These are phyloP conservation scores for Aphelenchoides fujianensis DNA, from an alignment of 1,140 invertebrate species.

Conservation along the genomic window DNA sequence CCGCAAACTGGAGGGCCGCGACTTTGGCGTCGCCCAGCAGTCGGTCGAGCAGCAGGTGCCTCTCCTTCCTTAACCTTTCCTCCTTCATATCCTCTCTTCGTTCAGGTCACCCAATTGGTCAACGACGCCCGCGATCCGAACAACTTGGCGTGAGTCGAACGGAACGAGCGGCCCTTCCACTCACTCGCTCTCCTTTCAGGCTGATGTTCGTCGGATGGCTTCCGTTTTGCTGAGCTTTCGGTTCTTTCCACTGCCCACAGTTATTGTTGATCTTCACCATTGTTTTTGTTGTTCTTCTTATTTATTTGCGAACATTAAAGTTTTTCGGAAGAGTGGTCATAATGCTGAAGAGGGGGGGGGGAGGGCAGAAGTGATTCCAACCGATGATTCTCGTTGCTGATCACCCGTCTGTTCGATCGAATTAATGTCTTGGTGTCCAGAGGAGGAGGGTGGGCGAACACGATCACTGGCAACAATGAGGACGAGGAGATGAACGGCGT, in stretches of 20 bases:
- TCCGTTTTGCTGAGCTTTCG: conserved; percentile 24
- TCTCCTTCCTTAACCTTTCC: neutral
- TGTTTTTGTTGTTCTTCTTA: neutral
- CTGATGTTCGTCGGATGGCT: conserved; percentile 31
- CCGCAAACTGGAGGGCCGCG: conserved; percentile 23
- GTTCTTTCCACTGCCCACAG: neutral
- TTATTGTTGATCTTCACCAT: conserved; percentile 6
- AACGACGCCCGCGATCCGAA: conserved; percentile 22
- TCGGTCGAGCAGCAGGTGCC: conserved; percentile 25
- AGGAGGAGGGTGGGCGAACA: neutral
- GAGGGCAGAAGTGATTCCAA: neutral
- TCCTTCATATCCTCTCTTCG: neutral
- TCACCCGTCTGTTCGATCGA: conserved; percentile 1
- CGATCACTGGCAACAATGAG: neutral
- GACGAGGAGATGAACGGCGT: neutral
- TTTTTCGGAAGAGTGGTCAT: neutral
- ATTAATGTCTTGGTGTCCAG: conserved; percentile 12
- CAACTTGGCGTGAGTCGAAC: conserved; percentile 14
- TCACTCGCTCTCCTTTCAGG: too few relatives aligned
- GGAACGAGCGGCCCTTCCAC: conserved; percentile 3
- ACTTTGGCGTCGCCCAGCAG: neutral
- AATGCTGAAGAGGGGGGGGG: neutral
- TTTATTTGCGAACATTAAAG: neutral
- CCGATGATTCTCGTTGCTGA: conserved; percentile 2
- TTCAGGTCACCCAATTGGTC: conserved; percentile 25